Conservation (phyloP, 2,113 vertebrate genomes). For the Tringa solitaria region DNA sequence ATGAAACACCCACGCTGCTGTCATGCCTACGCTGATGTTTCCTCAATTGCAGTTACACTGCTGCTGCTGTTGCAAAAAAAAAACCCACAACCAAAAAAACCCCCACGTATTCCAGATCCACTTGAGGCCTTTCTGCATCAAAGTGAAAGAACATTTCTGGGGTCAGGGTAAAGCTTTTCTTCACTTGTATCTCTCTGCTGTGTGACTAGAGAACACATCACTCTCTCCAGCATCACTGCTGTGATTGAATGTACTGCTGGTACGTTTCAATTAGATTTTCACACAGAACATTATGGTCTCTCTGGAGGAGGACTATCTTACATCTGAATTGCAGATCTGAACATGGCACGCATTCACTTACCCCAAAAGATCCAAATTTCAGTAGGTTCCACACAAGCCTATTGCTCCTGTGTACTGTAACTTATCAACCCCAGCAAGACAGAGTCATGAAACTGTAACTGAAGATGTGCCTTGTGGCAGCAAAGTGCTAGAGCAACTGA, state of each 20-base stretch:
- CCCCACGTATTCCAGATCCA: neutral
- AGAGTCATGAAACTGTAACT: neutral
- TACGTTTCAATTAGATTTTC: neutral
- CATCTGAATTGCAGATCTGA: neutral
- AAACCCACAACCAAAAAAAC: no score
- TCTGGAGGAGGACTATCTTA: neutral
- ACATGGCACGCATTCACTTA: neutral
- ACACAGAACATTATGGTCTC: neutral
- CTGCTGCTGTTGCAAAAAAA: neutral
- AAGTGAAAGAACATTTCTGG: neutral
- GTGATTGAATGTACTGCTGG: neutral
- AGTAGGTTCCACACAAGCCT: neutral
- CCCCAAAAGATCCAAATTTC: neutral
- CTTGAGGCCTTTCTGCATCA: no score
- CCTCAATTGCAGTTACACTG: neutral
- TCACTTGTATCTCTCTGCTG: neutral
- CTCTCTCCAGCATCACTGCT: neutral
- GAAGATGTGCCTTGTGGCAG: neutral
- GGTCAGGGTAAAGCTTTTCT: neutral
- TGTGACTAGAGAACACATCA: neutral
- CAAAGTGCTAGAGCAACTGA: neutral
- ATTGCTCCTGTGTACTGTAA: neutral
- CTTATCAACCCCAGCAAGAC: neutral
- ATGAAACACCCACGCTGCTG: neutral
- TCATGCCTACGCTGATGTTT: neutral